Evolutionary conservation across 2,113 vertebrate species (phyloP).

Genomic region (Hemicordylus capensis): DNA sequence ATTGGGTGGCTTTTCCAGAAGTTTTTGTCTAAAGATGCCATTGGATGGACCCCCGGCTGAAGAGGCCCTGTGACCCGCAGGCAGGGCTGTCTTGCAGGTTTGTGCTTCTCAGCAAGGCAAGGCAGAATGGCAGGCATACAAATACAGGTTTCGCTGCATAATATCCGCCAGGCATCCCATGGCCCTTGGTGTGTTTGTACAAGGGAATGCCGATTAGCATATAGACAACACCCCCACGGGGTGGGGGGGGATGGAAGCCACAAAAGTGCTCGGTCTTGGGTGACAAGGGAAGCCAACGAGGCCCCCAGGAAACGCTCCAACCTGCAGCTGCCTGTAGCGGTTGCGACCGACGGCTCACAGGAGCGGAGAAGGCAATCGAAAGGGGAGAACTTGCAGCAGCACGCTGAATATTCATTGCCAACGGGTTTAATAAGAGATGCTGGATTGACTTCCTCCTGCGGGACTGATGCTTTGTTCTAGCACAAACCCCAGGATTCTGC

Average conservation of each 20-base stretch:
- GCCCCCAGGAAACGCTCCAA: background rate
- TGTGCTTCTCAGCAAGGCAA: background rate
- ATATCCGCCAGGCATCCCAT: background rate
- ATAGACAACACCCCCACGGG: background rate
- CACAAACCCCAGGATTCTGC: background rate
- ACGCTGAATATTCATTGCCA: background rate
- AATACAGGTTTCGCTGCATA: background rate
- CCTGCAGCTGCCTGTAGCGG: rapidly evolving
- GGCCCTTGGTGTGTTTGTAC: background rate
- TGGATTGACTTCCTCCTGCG: background rate
- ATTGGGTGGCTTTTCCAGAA: too few species aligned
- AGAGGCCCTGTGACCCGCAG: background rate
- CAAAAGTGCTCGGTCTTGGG: background rate
- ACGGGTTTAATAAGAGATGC: background rate
- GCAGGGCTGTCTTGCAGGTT: background rate
- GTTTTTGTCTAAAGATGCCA: too few species aligned
- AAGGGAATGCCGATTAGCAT: background rate
- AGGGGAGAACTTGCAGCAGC: background rate
- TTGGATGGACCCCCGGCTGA: background rate
- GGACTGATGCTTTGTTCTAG: background rate
- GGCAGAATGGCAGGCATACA: background rate
- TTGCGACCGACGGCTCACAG: background rate
- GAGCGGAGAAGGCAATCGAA: rapidly evolving
- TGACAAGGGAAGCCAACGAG: background rate
- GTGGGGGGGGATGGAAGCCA: background rate